These are phyloP conservation scores for Pterostichus madidus DNA, from an alignment of 2,888 invertebrate species.

Conservation along the genomic window DNA sequence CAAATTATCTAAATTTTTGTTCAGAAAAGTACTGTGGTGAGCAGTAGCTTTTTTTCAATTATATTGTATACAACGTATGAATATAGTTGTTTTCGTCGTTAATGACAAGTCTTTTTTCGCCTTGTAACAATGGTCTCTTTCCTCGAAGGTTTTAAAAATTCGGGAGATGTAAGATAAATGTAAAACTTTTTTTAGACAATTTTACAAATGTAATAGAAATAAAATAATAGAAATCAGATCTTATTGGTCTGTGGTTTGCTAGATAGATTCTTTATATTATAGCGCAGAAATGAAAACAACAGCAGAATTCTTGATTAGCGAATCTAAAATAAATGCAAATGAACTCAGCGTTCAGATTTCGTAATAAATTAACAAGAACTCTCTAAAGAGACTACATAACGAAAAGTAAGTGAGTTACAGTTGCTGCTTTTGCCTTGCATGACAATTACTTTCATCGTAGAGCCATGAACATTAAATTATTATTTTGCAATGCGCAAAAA, in stretches of 20 bases:
- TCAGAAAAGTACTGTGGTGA: too few relatives aligned
- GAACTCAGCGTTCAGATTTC: constrained; percentile 22
- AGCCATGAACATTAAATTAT: constrained; percentile 51
- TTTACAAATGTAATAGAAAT: neutral
- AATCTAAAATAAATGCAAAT: constrained; percentile 38
- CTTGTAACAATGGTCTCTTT: too few relatives aligned
- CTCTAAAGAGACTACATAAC: constrained; percentile 1
- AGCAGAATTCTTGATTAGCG: neutral
- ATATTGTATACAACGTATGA: too few relatives aligned
- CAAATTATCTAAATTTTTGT: too few relatives aligned
- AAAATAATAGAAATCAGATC: neutral
- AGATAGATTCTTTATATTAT: too few relatives aligned
- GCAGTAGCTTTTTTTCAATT: too few relatives aligned
- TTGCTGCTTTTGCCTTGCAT: constrained; percentile 42
- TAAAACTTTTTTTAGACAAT: neutral
- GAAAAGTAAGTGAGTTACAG: constrained; percentile 56
- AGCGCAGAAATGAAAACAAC: neutral
- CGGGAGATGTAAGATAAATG: too few relatives aligned
- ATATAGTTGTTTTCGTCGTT: too few relatives aligned
- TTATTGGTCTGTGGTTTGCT: neutral
- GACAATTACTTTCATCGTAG: constrained; percentile 52
- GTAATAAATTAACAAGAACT: constrained; percentile 23
- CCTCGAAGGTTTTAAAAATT: too few relatives aligned
- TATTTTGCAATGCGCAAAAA: constrained; percentile 59
- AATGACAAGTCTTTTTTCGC: too few relatives aligned